Base-by-base conservation (phyloP, 2,888 invertebrate species). In the Drosophila rellima region DNA sequence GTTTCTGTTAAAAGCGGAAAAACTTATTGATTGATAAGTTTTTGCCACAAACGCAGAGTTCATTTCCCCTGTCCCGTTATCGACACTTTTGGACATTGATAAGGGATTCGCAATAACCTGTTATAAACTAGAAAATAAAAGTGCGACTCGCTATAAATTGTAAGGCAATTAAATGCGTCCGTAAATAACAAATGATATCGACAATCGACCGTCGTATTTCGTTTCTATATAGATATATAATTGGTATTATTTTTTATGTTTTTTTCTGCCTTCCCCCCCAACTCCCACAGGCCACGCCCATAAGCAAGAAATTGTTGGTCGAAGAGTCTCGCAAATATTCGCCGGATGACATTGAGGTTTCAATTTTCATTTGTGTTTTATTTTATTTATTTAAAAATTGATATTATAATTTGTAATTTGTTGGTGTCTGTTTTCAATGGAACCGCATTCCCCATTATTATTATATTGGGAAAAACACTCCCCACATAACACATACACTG, bases 271-370 rank as follows among this genome's bases (percentile, higher is more conserved):
- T 63, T 78, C 55, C 77, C 70, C 54, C 54, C 59, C 70, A 47
- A 40, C 37, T 60, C 66, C 60, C 74, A 73, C 89, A 91, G 91
- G 91, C 91, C 70, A 79, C 79, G 74, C 87, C 70, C 74, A 81
- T 90, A 74, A 89, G 74, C 74, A 75, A 74, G 52, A 84, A 79
- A 74, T 69, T 77, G 70, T 68, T 77, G 64, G 71, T 78, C 77
- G 91, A 89, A 72, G 91, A 81, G 65, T 67, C 81, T 71, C 77
- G 83, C 72, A 91, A 86, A 65, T 91, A 90, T 80, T 60, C 84
- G 59, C 73, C 82, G 80, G 92, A 91, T 80, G 91, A 91, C 73
- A 91, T 91, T 78, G 91, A 91, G 91, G 91, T 90, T 91, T 82
- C 72, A 65, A 65, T 74, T 55, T 81, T 44, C 66, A 60, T 63